Evolutionary conservation across 1,140 invertebrate genomes (phyloP).

Genomic region (Palaemon carinicauda): DNA sequence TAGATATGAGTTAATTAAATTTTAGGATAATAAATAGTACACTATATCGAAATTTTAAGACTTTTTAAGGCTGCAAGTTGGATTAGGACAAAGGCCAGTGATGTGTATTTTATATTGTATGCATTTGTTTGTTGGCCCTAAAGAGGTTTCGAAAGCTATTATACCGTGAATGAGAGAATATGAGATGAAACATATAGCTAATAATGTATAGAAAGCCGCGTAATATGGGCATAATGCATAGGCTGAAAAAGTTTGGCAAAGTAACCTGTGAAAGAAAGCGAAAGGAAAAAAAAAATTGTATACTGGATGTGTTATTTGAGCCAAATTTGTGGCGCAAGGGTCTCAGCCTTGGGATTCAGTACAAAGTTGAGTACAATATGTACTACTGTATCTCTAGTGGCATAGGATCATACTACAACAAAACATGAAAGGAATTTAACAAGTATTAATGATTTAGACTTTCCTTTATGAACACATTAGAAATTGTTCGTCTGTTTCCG

Average conservation of each 20-base stretch:
- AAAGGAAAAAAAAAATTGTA: not conserved
- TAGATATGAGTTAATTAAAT: conserved; percentile 42
- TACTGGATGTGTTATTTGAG: not conserved
- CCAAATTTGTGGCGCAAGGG: not conserved
- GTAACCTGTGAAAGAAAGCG: not conserved
- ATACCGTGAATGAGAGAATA: not conserved
- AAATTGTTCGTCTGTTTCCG: no score
- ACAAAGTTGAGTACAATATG: conserved; percentile 55
- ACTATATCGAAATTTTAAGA: not conserved
- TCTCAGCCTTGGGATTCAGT: conserved; percentile 55
- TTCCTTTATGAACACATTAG: conserved; percentile 13
- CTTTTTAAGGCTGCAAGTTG: not conserved
- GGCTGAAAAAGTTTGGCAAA: not conserved
- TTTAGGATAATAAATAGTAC: no score
- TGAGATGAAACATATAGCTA: not conserved
- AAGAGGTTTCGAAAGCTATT: no score
- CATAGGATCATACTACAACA: no score
- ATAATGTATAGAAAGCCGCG: no score
- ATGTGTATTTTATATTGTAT: not conserved
- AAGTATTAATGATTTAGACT: conserved; percentile 29
- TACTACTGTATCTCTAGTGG: conserved; percentile 49
- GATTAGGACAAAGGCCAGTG: not conserved
- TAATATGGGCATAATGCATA: no score
- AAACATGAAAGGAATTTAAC: no score
- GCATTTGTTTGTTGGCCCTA: not conserved